Base-by-base conservation (phyloP, 2,113 vertebrate species). In the Sapajus apella region DNA sequence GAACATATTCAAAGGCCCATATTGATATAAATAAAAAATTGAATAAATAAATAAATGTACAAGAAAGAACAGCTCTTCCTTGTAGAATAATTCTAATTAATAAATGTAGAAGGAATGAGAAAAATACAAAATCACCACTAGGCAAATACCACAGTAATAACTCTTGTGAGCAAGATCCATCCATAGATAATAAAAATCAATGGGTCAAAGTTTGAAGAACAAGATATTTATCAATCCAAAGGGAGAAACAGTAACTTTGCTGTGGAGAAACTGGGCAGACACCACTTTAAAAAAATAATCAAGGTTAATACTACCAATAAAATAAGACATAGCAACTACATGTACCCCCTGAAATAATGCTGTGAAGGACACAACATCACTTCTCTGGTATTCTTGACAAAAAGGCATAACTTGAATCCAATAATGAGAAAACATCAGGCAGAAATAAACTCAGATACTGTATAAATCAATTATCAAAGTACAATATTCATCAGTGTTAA, bases 51-150 rank as follows among this genome's bases (percentile, higher is more conserved):
- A 45, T 45, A 93, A 94, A 45, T 77, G 43, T 83, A 56, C 68
- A 35, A 77, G 37, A 80, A 92, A 79, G 50, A 61, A 43, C 1
- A 92, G 66, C 3, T 96, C 64, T 81, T 58, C 43, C 16, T 30
- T 81, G 64, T 7, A 64, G 21, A 93, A 75, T 23, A 90, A 94
- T 83, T 52, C 50, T 91, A 66, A 64, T 64, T n/a, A 86, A 64
- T 43, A 79, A 84, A 92, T 73, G 13, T 37, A 43, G n/a, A 95
- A 95, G 43, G 25, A 95, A 88, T 55, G 52, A 84, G 43, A 79
- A 80, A 25, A 92, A 61, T 20, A 61, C 12, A 95, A 89, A 87
- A 64, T 81, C 43, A 75, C 40, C 25, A 72, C 83, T 43, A 85
- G 52, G 16, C 43, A 91, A 91, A 87, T 12, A 30, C 11, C 72